Evolutionary conservation across 1,140 invertebrate species (phyloP), one percentile per base, ranked within the genome.

Genomic region (Drosophila littoralis): DNA sequence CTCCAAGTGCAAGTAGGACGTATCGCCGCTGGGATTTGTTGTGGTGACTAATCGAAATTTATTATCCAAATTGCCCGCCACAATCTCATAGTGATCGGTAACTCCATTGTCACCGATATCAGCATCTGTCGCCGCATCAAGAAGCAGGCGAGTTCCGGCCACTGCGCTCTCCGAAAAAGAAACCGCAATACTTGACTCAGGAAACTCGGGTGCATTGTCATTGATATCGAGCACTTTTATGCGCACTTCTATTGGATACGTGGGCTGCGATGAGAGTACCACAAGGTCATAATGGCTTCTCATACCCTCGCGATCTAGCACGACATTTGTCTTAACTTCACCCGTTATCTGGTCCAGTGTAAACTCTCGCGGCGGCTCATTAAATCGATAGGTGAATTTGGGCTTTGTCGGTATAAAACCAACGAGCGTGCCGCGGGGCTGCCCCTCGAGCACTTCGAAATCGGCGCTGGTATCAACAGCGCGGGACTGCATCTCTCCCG

Each of bases 161-260:
- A 96, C 96, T 0, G 97, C 97, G 78, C 97, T 98, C 92, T 98
- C 98, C 1, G 97, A 98, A 90, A 98, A 98, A 10, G 95, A 95
- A 0, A 98, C 96, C 0, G 95, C 96, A 43, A 98, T 97, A 70
- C 95, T 96, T 0, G 96, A 94, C 90, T 99, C 98, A 1, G 97
- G 97, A 93, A 98, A 98, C 91, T 96, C 95, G 0, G 97, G 97
- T 28, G 95, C 94, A 93, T 98, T 97, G 92, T 98, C 97, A 92
- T 98, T 98, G 15, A 98, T 94, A 92, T 98, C 97, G 0, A 96
- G 92, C 1, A 98, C 96, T 10, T 95, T 93, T 67, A 98, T 97
- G 66, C 97, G 93, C 9, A 98, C 97, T 92, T 98, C 97, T 60
- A 98, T 97, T 0, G 97, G 97, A 92, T 98, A 98, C 0, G 97